Evolutionary conservation across 2,888 invertebrate genomes (phyloP), one percentile per base, ranked within the genome.

Genomic region (Amphiduros pacificus): DNA sequence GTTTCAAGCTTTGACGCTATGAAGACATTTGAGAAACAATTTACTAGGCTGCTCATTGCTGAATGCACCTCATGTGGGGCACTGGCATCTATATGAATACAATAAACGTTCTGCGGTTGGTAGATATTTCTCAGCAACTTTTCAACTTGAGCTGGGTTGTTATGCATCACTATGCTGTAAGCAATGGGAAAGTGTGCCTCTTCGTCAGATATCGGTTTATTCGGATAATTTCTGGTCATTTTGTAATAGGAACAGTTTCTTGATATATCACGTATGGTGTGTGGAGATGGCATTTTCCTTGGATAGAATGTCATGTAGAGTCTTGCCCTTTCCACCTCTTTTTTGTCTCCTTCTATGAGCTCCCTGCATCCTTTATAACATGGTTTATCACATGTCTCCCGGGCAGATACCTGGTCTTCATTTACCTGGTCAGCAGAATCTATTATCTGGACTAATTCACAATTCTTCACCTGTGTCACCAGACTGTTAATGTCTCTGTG

Each of bases 31-130:
- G 68, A 44, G 52, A 76, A 73, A 64, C 77, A 74, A 17, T 57
- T 55, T 0, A 60, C 63, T 17, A 73, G 71, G 2, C 48, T 55
- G 53, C 54, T 51, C 27, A 73, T 50, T 3, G 71, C 66, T 3
- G 52, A 31, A 11, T 60, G 60, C 20, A 68, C 53, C 1, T 53
- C n/a, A 1, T 53, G 28, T 0, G 55, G 14, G 2, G 71, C 59
- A 65, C 72, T 73, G 2, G 36, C 51, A 57, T 78, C 77, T 0
- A 77, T 68, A 51, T 78, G 77, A 28, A 78, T 62, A 56, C 77
- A 78, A 55, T 75, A 77, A 27, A 65, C 54, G 56, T 77, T 77
- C 32, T 76, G 74, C 2, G 76, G 76, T 27, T 73, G 65, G 56
- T 76, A 78, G 22, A 78, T 72, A 0, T 71, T 63, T 17, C 73